Base-by-base conservation (phyloP, 2,888 invertebrate species). In the Fragum whitleyi region DNA sequence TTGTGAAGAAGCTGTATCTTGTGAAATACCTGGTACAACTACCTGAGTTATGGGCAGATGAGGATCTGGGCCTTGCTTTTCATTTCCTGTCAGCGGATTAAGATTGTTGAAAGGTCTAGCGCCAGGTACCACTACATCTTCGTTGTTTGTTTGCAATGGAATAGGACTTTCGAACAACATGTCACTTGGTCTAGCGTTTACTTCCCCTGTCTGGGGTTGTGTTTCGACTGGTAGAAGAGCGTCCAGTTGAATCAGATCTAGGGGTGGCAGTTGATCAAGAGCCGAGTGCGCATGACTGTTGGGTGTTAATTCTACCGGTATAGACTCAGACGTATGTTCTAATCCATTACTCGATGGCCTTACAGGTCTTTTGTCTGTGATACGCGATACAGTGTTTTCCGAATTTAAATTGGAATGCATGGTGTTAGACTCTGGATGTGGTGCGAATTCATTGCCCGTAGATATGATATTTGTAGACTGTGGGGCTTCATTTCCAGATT, bases 61-160 rank as follows among this genome's bases (percentile, higher is more conserved):
- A 6, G 32, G 5, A 9, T 36, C 32, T 36, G 3, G 32, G 3
- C 32, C 9, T 36, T 3, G 32, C 3, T 36, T 36, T 6, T 51
- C 23, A 57, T 14, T 21, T 6, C 62, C 36, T n/a, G 62, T 62
- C 3, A 62, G 36, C 9, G 36, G 62, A 65, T 65, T 65, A 21
- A 42, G 21, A 21, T 32, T 36, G 11, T 42, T 26, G 19, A 65
- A 65, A 6, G 39, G 42, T 23, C 42, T 39, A 2, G 62, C 62
- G 1, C 42, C 21, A n/a, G 65, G 23, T 21, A 65, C 42, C 39
- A 36, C 36, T 42, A 65, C 26, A 36, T 16, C 32, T 14, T 21
- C 7, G n/a, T 36, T 23, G 36, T 16, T 36, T 9, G 14, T n/a
- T 32, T 29, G 62, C 32, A n/a, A 0, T n/a, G n/a, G 26, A 29